phyloP scores from a whole-genome alignment of 2,888 invertebrate genomes.

The Leptopilina drosophilae region DNA sequence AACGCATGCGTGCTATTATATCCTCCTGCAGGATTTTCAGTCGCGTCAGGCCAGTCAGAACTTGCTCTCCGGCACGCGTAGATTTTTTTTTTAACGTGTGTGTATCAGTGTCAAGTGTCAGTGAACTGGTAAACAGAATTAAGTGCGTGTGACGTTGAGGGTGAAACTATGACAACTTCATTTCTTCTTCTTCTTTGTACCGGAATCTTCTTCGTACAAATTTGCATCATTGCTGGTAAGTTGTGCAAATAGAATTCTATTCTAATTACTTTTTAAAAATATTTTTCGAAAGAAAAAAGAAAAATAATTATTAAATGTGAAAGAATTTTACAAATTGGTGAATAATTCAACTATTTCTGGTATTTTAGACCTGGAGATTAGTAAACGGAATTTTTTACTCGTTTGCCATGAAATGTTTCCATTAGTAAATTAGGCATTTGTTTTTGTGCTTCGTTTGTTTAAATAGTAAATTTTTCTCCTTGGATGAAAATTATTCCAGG shows the following conservation, averaged over 20 bases:
- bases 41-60: slow-evolving; percentile 70
- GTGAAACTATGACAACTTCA: slow-evolving; percentile 56
- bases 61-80: slow-evolving; percentile 70
- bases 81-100: slow-evolving; percentile 54
- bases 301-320: too few relatives aligned
- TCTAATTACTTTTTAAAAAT: too few relatives aligned
- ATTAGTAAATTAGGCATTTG: too few relatives aligned
- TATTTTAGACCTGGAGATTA: too few relatives aligned
- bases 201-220: slow-evolving; percentile 50
- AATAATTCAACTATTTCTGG: too few relatives aligned
- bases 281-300: too few relatives aligned
- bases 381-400: too few relatives aligned
- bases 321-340: too few relatives aligned
- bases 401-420: too few relatives aligned
- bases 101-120: slow-evolving; percentile 45
- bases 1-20: slow-evolving; percentile 72
- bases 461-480: too few relatives aligned
- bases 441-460: too few relatives aligned
- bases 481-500: too few relatives aligned
- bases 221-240: slow-evolving; percentile 58
- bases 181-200: slow-evolving; percentile 55
- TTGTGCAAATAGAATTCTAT: background rate
- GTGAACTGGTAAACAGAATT: slow-evolving; percentile 8
- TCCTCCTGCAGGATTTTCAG: slow-evolving; percentile 69
- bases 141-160: slow-evolving; percentile 22